A percentile compares a stretch with the other conserved stretches of the same genome.
These are phyloP conservation scores for Lithosia quadra DNA, from an alignment of 2,888 invertebrate species.

Conservation along the genomic window DNA sequence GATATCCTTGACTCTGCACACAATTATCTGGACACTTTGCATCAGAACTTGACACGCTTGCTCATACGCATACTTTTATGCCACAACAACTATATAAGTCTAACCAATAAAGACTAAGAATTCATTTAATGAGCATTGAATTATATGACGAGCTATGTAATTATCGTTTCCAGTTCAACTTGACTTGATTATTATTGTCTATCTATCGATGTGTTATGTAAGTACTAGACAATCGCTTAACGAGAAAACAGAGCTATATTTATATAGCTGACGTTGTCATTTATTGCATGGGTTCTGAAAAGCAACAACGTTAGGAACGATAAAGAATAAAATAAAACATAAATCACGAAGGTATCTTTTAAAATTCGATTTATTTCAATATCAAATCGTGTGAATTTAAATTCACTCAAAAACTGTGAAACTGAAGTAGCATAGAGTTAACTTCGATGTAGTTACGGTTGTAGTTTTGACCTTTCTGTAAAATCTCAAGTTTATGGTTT, in stretches of 20 bases:
- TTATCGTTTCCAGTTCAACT: conserved; percentile 76
- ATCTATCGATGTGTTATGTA: conserved; percentile 36
- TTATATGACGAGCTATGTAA: conserved; percentile 70
- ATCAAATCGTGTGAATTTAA: not conserved
- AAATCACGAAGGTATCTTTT: not conserved
- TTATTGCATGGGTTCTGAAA: not conserved
- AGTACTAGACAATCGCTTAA: conserved; percentile 18
- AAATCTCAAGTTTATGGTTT: not conserved
- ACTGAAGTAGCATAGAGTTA: conserved; percentile 11
- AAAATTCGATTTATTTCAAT: too few species aligned
- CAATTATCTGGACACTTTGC: conserved; percentile 83
- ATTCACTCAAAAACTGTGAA: conserved; percentile 11
- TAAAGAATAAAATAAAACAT: not conserved
- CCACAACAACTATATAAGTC: conserved; percentile 53
- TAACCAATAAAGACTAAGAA: conserved; percentile 60
- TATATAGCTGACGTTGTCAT: not conserved
- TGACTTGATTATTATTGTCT: conserved; percentile 66
- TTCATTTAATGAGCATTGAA: conserved; percentile 76
- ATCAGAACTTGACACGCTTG: conserved; percentile 77
- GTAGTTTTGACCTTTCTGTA: not conserved
- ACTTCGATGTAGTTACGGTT: too few species aligned
- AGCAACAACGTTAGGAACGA: not conserved
- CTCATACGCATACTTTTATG: conserved; percentile 51
- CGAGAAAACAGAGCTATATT: not conserved
- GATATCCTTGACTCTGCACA: conserved; percentile 82